phyloP scores from a whole-genome alignment of 2,888 invertebrate species.

The Ernsta delagoae region DNA sequence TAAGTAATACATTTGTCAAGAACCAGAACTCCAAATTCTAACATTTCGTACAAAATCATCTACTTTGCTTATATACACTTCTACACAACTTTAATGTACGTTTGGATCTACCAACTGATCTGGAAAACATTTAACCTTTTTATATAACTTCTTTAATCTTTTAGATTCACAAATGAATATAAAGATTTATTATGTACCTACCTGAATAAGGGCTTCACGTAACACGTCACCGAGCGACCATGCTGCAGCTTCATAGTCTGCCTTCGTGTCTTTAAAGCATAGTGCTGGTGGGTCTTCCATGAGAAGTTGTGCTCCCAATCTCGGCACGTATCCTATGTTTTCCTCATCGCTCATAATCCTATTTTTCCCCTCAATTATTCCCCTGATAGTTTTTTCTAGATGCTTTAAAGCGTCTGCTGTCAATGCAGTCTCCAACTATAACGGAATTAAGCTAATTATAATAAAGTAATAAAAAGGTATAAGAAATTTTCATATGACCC shows the following conservation, averaged over 20 bases:
- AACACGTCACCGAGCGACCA: slow-evolving; percentile 63
- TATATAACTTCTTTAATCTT: too few species aligned
- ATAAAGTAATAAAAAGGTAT: too few species aligned
- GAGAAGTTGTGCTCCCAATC: slow-evolving; percentile 73
- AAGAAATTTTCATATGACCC: too few species aligned
- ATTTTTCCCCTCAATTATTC: slow-evolving; percentile 45
- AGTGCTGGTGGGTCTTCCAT: slow-evolving; percentile 86
- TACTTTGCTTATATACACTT: too few species aligned
- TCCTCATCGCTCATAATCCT: slow-evolving; percentile 41
- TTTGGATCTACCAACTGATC: too few species aligned
- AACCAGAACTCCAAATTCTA: too few species aligned
- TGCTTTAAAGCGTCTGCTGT: slow-evolving; percentile 72
- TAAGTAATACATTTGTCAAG: too few species aligned
- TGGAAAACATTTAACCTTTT: too few species aligned
- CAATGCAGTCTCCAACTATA: slow-evolving; percentile 69
- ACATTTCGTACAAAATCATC: too few species aligned
- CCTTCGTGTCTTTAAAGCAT: slow-evolving; percentile 87
- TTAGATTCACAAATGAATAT: not conserved
- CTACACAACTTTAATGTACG: too few species aligned
- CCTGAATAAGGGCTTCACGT: slow-evolving; percentile 55
- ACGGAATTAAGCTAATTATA: too few species aligned
- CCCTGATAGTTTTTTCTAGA: slow-evolving; percentile 64
- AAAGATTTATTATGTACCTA: slow-evolving; percentile 43
- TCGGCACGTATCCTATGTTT: slow-evolving; percentile 12
- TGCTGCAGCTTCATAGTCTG: slow-evolving; percentile 59